Conservation (phyloP, 2,888 invertebrate genomes). For the Cerastis rubricosa region DNA sequence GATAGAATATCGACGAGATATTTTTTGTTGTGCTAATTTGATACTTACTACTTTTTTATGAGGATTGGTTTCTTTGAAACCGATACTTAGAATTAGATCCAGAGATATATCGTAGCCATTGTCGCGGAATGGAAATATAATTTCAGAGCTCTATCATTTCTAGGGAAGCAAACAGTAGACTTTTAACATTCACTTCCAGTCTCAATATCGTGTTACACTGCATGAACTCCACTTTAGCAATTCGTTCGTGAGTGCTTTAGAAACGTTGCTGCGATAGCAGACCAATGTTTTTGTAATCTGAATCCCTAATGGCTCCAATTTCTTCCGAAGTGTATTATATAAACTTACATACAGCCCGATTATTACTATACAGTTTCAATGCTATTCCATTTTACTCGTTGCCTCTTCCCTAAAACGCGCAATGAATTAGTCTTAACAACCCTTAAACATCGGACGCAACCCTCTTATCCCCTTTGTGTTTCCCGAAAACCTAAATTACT, state of each 20-base stretch:
- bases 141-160: constrained; percentile 23
- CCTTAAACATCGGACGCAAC: constrained; percentile 66
- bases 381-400: constrained; percentile 47
- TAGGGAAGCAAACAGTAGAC: constrained; percentile 25
- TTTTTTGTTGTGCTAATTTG: constrained; percentile 23
- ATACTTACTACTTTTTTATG: constrained; percentile 17
- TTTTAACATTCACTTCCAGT: constrained; percentile 31
- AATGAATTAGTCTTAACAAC: constrained; percentile 71
- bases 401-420: constrained; percentile 62
- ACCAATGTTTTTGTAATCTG: constrained; percentile 62
- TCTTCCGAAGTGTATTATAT: constrained; percentile 62
- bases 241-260: constrained; percentile 54
- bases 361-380: constrained; percentile 44
- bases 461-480: constrained; percentile 67
- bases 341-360: constrained; percentile 67
- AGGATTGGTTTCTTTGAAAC: background rate
- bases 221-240: constrained; percentile 43
- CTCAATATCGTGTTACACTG: constrained; percentile 39
- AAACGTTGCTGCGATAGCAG: constrained; percentile 47
- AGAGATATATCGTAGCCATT: background rate
- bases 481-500: constrained; percentile 67
- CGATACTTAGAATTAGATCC: background rate
- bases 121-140: constrained; percentile 1
- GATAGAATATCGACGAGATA: background rate
- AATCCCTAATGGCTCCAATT: constrained; percentile 60